Percentiles rank a stretch among this genome's conserved stretches.
Evolutionary conservation across 2,113 vertebrate species (phyloP).

Genomic region (Esox niger): DNA sequence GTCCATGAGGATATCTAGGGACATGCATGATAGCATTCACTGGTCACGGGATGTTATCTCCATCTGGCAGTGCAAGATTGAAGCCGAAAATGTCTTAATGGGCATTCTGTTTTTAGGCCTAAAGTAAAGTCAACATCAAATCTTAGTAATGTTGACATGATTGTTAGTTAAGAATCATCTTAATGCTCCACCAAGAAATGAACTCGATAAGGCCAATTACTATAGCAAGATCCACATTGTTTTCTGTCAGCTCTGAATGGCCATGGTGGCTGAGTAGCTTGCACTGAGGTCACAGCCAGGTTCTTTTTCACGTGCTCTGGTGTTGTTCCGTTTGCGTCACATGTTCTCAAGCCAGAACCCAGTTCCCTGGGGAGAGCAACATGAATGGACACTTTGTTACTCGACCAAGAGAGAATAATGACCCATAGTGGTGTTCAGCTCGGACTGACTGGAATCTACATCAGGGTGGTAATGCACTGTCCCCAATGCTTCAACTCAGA

Average conservation of each 20-base stretch:
- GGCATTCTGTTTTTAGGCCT: neutral
- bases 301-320: neutral
- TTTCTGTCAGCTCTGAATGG: no score
- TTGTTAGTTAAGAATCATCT: no score
- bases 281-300: neutral
- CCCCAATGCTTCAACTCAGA: no score
- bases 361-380: slow-evolving; percentile 42
- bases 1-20: slow-evolving; percentile 64
- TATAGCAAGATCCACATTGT: no score
- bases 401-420: slow-evolving; percentile 27
- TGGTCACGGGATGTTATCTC: neutral
- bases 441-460: slow-evolving; percentile 12
- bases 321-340: slow-evolving; percentile 30
- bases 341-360: slow-evolving; percentile 1
- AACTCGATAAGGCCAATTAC: no score
- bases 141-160: no score
- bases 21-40: neutral
- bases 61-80: slow-evolving; percentile 3
- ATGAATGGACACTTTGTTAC: slow-evolving; percentile 71
- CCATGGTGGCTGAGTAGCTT: neutral
- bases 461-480: no score
- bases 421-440: slow-evolving; percentile 22
- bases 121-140: no score
- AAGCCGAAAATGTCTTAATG: slow-evolving; percentile 14
- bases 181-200: no score